Percentiles rank a stretch among this genome's conserved stretches.
Evolutionary conservation across 2,797 vertebrate genomes (phyloP).

Genomic region (Premnoplex brunnescens): DNA sequence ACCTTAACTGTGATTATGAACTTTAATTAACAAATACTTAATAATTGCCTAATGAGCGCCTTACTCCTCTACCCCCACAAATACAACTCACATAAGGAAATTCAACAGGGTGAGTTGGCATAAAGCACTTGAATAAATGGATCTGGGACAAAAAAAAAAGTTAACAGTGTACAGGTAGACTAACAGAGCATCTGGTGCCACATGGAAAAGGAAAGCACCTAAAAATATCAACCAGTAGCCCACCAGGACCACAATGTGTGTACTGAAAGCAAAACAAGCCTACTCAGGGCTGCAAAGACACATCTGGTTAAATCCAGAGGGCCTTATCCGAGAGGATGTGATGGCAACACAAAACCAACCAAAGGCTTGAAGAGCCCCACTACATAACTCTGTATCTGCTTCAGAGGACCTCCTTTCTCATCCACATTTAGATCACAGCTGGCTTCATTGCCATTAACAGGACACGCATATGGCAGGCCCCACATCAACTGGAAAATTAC

Average conservation of each 20-base stretch:
- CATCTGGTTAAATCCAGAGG: neutral
- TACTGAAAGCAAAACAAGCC: neutral
- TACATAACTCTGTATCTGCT: neutral
- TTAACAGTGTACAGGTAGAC: neutral
- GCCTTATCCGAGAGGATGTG: neutral
- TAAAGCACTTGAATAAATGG: neutral
- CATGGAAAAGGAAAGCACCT: neutral
- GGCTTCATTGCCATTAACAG: neutral
- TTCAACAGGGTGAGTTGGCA: neutral
- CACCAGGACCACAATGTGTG: rapidly evolving
- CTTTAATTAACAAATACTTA: neutral
- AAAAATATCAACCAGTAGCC: neutral
- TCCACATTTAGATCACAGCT: neutral
- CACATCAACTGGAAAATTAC: neutral
- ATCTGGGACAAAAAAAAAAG: neutral
- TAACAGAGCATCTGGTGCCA: neutral
- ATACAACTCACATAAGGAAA: neutral
- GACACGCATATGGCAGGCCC: neutral
- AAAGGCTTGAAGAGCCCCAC: neutral
- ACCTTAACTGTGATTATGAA: neutral
- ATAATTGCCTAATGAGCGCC: neutral
- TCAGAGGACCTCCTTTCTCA: neutral
- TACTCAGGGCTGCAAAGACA: neutral
- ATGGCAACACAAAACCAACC: neutral
- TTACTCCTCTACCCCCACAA: neutral